Conservation (phyloP, 2,797 vertebrate genomes). For the Falco novaeseelandiae region DNA sequence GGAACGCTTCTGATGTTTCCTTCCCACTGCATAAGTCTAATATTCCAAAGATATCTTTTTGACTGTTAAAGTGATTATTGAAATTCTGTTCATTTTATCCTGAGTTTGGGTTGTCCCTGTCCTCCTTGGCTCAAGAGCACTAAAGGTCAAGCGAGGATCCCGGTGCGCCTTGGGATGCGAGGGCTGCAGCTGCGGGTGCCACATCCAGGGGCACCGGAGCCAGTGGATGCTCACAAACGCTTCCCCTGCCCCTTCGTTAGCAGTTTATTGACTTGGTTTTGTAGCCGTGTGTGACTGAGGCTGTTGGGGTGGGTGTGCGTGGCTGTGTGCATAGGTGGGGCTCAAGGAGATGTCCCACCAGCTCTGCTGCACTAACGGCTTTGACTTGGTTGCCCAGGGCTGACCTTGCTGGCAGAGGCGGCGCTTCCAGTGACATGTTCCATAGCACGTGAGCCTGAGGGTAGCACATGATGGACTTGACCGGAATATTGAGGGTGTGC, state of each 20-base stretch:
- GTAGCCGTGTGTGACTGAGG: not conserved
- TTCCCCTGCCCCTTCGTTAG: not conserved
- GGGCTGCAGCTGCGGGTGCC: not conserved
- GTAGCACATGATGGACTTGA: not conserved
- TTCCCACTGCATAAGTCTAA: constrained; percentile 46
- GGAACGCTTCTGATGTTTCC: constrained; percentile 65
- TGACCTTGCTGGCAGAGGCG: not conserved
- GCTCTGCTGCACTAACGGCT: rapidly evolving
- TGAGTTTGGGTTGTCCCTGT: not conserved
- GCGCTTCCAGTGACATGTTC: rapidly evolving
- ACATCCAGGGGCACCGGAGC: rapidly evolving
- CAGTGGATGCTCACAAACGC: rapidly evolving
- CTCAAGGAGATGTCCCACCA: rapidly evolving
- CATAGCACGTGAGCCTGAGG: not conserved
- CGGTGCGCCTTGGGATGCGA: not conserved
- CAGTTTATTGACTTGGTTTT: not conserved
- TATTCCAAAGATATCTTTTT: constrained; percentile 21
- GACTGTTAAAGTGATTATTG: constrained; percentile 9
- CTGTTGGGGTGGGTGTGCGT: not conserved
- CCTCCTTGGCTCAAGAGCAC: not conserved
- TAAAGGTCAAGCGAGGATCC: not conserved
- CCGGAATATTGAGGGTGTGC: not conserved
- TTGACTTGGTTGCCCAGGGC: not conserved
- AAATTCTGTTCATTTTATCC: constrained; percentile 27
- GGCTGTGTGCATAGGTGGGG: too few species aligned